Evolutionary conservation across 2,888 invertebrate species (phyloP).

Genomic region (Diabrotica balteata): DNA sequence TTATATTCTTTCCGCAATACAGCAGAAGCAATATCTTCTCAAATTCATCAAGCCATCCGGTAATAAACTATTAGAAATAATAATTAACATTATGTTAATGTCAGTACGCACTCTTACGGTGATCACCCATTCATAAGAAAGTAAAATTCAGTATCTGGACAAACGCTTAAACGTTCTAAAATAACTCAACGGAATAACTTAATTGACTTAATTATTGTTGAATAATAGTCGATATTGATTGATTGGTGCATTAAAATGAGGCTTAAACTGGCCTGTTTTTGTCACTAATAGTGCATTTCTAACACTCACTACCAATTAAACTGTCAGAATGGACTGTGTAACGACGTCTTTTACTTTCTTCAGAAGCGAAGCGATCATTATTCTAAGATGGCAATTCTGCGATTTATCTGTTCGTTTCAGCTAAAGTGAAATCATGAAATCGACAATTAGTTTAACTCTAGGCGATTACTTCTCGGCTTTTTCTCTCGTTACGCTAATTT

Average conservation of each 20-base stretch:
- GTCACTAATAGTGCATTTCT: slow-evolving; percentile 19
- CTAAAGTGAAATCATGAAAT: no score
- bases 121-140: slow-evolving; percentile 12
- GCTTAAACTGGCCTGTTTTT: slow-evolving; percentile 9
- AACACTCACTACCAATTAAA: slow-evolving; percentile 24
- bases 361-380: slow-evolving; percentile 3
- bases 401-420: slow-evolving; percentile 12
- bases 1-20: no score
- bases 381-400: slow-evolving; percentile 5
- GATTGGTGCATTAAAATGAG: slow-evolving; percentile 26
- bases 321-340: slow-evolving; percentile 21
- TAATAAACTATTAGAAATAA: no score
- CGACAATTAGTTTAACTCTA: no score
- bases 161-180: slow-evolving; percentile 18
- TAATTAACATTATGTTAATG: no score
- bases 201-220: slow-evolving; percentile 29
- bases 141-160: slow-evolving; percentile 21
- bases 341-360: slow-evolving; percentile 22
- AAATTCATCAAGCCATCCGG: no score
- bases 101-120: background rate
- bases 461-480: no score
- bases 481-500: no score
- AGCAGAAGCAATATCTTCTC: no score
- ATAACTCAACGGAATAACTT: slow-evolving; percentile 27
- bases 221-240: slow-evolving; percentile 27